Base-by-base conservation (phyloP, 2,888 invertebrate species). In the Cetonia aurata region DNA sequence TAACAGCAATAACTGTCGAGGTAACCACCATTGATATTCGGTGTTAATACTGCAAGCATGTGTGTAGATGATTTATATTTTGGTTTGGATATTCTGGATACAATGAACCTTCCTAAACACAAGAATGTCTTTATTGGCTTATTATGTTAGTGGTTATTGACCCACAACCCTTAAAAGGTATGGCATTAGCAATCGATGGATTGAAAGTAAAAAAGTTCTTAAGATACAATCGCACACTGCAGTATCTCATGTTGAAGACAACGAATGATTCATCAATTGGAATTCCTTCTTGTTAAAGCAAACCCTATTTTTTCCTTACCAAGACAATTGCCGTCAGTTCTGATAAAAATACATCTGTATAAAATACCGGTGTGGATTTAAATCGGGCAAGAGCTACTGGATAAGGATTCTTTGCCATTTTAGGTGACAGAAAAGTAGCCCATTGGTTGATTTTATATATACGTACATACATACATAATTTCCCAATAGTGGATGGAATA, bases 381-480 rank as follows among this genome's bases (percentile, higher is more conserved):
- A 62, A 33, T 33, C 9, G 62, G 13, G 33, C 48, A 25, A 46
- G 62, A 33, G 62, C 62, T 62, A 62, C 62, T 62, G 33, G 48
- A 48, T 33, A 15, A 48, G 48, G 33, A 62, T 62, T 62, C 62
- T 62, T 62, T 62, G 48, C 62, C 62, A 62, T 62, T 62, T 62
- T 62, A 62, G 62, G 62, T 50, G 48, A 48, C 62, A 62, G 48
- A n/a, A 33, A 48, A 62, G 33, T 62, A 62, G 62, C 62, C 48
- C 62, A 62, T 62, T 62, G 62, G 19, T 44, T 25, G 17, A 41
- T 41, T 62, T 62, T 62, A 62, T 62, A 48, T 48, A 50, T 31
- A 62, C 62, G 48, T 31, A 62, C 48, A 48, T 50, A 62, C 62
- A 48, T 62, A 62, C 62, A 62, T 62, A 62, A 62, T 62, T 62